A percentile compares a stretch with the other conserved stretches of the same genome.
These are phyloP conservation scores for Hypotaenidia philippensis DNA, from an alignment of 2,797 vertebrate genomes.

Conservation along the genomic window DNA sequence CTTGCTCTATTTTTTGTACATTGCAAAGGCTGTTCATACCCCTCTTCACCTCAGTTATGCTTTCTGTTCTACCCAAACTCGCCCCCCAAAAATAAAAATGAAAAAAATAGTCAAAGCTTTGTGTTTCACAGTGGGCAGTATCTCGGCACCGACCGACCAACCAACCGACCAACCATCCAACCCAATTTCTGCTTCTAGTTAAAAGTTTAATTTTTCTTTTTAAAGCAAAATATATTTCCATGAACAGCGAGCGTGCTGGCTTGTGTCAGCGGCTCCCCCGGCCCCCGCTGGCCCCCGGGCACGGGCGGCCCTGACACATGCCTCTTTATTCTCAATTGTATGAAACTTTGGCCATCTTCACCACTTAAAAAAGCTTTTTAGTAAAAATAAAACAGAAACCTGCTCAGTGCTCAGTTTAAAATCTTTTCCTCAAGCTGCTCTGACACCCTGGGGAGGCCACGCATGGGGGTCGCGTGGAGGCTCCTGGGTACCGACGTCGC, in stretches of 20 bases:
- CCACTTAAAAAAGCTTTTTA: constrained; percentile 85
- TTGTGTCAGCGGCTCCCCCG: constrained; percentile 78
- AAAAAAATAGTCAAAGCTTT: constrained; percentile 89
- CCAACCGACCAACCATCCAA: constrained; percentile 40
- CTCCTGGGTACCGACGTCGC: background rate
- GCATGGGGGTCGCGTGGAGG: fast-evolving
- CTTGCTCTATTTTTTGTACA: constrained; percentile 99
- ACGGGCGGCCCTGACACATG: constrained; percentile 75
- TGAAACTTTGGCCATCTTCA: constrained; percentile 97
- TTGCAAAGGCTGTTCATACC: constrained; percentile 98
- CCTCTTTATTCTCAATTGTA: constrained; percentile 85
- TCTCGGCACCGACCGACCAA: constrained; percentile 72
- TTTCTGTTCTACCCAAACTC: constrained; percentile 87
- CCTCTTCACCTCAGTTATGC: constrained; percentile 87
- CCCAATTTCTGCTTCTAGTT: constrained; percentile 79
- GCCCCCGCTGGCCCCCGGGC: constrained; percentile 53
- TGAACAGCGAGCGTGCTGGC: constrained; percentile 87
- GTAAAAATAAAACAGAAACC: constrained; percentile 82
- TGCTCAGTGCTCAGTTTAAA: constrained; percentile 86
- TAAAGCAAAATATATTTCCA: constrained; percentile 85
- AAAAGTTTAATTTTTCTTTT: constrained; percentile 77
- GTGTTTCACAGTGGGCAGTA: constrained; percentile 96
- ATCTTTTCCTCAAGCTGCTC: constrained; percentile 45
- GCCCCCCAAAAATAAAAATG: constrained; percentile 82
- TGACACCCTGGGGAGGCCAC: background rate